Evolutionary conservation across 2,797 vertebrate species (phyloP), one percentile per base, ranked within the genome.

Genomic region (Pipistrellus nathusii): DNA sequence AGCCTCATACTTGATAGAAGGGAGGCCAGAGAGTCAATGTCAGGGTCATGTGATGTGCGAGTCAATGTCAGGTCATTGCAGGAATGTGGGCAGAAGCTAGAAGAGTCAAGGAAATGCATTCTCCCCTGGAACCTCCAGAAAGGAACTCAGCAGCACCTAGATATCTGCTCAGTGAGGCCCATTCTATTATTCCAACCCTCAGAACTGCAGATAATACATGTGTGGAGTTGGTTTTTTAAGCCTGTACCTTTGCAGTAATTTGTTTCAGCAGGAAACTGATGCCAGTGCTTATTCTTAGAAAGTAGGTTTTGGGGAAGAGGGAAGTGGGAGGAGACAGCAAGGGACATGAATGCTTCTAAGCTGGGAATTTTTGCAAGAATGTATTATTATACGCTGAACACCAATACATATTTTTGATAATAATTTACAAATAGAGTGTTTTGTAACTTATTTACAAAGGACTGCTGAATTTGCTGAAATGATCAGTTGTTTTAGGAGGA

Each of bases 391-490:
- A 64, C 48, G 21, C 35, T 51, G 27, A 46, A 69, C 3, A 75
- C 20, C 2, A 62, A 30, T 73, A 59, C 53, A 14, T 23, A 68
- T 32, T 77, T 51, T 87, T 59, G 7, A 73, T 80, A 13, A 53
- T 89, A 17, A 3, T 75, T 77, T 91, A 38, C 20, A 85, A 89
- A 84, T 41, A 80, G 35, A 1, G 44, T 84, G 30, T 32, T 86
- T 41, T 53, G 87, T 71, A 91, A 76, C 27, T 94, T 73, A 25
- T 88, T 95, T 94, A 88, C 27, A 78, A 87, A 95, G 84, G 32
- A 84, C 6, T 41, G 18, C 25, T 62, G 21, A 91, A 93, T 76
- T 89, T 83, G 46, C 23, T 53, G n/a, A 93, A 95, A 88, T 83
- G 55, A 90, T 62, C n/a, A 5, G 8, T 44, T 15, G 80, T 77